phyloP scores from a whole-genome alignment of 2,888 invertebrate species.

The Apeira syringaria region DNA sequence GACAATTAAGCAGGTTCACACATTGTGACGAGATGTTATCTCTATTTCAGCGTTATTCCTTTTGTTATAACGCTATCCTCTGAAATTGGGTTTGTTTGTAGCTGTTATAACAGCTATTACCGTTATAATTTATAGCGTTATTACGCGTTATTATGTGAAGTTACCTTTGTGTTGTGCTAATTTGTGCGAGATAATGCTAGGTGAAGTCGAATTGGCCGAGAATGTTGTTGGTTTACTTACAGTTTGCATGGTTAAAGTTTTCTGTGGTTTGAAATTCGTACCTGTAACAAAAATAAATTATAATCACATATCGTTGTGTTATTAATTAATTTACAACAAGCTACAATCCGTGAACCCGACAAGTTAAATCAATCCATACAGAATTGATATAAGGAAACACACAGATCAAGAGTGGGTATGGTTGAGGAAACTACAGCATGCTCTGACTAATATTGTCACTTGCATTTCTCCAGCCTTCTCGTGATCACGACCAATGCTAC shows the following conservation, averaged over 20 bases:
- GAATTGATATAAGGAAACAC: no score
- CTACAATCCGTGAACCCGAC: no score
- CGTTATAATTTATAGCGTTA: neutral
- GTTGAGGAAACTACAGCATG: no score
- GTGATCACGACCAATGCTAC: no score
- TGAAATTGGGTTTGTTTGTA: slow-evolving; percentile 10
- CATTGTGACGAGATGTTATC: slow-evolving; percentile 20
- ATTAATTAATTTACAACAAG: no score
- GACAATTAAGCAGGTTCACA: slow-evolving; percentile 24
- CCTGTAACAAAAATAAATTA: slow-evolving; percentile 6
- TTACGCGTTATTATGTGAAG: slow-evolving; percentile 3
- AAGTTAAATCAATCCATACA: no score
- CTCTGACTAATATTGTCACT: no score
- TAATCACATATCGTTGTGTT: no score
- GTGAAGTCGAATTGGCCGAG: neutral
- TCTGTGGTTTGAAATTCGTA: neutral
- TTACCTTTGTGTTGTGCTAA: neutral
- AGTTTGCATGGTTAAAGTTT: neutral
- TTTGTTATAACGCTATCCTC: slow-evolving; percentile 22
- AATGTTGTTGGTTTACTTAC: slow-evolving; percentile 1
- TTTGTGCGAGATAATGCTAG: neutral
- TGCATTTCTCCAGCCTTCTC: no score
- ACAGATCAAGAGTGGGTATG: no score
- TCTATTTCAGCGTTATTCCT: slow-evolving; percentile 21
- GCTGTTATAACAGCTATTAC: slow-evolving; percentile 1